Conservation (phyloP, 2,113 vertebrate species). For the Hippocampus abdominalis region DNA sequence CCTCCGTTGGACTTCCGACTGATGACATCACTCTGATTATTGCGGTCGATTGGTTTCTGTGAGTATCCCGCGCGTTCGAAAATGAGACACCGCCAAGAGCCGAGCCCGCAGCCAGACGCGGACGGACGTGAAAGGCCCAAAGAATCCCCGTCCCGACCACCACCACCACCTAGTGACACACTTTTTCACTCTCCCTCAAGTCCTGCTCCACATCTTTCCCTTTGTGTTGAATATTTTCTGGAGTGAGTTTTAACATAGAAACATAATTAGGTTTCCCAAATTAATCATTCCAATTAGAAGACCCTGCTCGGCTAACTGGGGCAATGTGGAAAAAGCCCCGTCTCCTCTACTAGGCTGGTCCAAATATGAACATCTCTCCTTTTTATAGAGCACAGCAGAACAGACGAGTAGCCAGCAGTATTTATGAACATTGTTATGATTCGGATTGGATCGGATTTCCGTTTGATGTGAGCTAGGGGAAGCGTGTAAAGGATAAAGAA, state of each 20-base stretch:
- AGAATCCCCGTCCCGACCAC: conserved; percentile 25
- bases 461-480: too few relatives aligned
- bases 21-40: conserved; percentile 98
- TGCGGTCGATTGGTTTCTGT: conserved; percentile 98
- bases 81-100: background rate
- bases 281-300: conserved; percentile 76
- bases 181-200: conserved; percentile 59
- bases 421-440: background rate
- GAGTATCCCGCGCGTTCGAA: conserved; percentile 63
- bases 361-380: conserved; percentile 26
- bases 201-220: conserved; percentile 66
- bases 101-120: background rate
- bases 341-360: conserved; percentile 57
- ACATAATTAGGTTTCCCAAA: conserved; percentile 80
- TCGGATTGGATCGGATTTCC: too few relatives aligned
- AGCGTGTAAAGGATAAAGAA: too few relatives aligned
- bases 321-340: conserved; percentile 54
- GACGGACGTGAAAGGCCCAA: conserved; percentile 29
- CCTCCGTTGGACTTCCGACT: conserved; percentile 94
- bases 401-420: background rate
- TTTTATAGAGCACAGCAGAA: background rate
- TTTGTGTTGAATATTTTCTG: conserved; percentile 64
- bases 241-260: conserved; percentile 75
- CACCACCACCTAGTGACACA: conserved; percentile 69
- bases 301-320: conserved; percentile 70